Percentiles rank a stretch among this genome's conserved stretches.
These are phyloP conservation scores for Coracias cyanogaster DNA, from an alignment of 2,797 vertebrate species.

Conservation along the genomic window DNA sequence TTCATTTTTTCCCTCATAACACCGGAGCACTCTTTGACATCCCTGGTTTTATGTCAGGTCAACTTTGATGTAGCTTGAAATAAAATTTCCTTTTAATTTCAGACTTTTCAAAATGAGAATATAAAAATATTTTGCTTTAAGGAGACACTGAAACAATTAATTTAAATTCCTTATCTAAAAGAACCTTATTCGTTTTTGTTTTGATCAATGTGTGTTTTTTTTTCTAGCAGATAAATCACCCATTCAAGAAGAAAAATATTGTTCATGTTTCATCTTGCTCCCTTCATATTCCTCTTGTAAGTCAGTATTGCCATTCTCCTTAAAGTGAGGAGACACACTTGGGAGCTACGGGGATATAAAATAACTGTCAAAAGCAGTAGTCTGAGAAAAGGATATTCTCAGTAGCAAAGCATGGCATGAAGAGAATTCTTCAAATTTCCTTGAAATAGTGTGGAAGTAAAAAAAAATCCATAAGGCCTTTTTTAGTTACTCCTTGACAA, in stretches of 20 bases:
- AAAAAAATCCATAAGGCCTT: not conserved
- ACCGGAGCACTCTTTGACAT: not conserved
- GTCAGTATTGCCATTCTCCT: not conserved
- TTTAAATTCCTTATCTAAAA: not conserved
- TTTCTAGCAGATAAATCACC: not conserved
- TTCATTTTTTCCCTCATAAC: not conserved
- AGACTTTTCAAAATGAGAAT: not conserved
- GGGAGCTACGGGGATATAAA: not conserved
- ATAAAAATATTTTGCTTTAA: not conserved
- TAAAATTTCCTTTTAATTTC: slow-evolving; percentile 8
- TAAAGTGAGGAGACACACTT: not conserved
- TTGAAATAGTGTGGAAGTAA: not conserved
- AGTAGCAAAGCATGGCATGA: not conserved
- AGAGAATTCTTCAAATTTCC: not conserved
- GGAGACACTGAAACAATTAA: not conserved
- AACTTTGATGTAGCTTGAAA: slow-evolving; percentile 4
- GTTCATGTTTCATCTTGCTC: not conserved
- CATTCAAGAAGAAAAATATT: not conserved
- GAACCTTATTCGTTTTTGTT: rapidly evolving
- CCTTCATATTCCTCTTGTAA: not conserved
- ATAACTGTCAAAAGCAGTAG: not conserved
- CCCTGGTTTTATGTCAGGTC: not conserved
- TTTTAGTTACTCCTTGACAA: not conserved
- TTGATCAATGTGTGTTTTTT: not conserved
- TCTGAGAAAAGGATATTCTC: not conserved